Conservation (phyloP, 2,888 invertebrate genomes). For the Agonum fuliginosum region DNA sequence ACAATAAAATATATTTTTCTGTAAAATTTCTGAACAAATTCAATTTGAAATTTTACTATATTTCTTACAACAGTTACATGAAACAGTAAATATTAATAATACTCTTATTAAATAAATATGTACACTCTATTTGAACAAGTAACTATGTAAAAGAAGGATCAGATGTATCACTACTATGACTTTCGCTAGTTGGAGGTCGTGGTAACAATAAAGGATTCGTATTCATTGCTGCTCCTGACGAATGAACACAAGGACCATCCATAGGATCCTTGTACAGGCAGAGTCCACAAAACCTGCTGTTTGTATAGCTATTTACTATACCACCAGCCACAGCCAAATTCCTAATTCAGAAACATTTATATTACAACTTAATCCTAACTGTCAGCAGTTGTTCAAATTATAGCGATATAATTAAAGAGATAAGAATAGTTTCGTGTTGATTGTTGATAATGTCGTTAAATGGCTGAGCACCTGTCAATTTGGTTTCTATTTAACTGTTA, state of each 20-base stretch:
- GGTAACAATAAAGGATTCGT: slow-evolving; percentile 44
- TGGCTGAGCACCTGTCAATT: slow-evolving; percentile 26
- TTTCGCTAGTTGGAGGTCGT: slow-evolving; percentile 44
- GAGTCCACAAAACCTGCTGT: slow-evolving; percentile 66
- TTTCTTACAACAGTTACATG: neutral
- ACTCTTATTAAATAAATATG: neutral
- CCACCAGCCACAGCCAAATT: slow-evolving; percentile 69
- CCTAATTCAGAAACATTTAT: slow-evolving; percentile 62
- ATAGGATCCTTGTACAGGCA: slow-evolving; percentile 67
- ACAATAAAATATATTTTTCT: too few relatives aligned
- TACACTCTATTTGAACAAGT: slow-evolving; percentile 25
- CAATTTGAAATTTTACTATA: too few relatives aligned
- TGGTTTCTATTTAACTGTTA: slow-evolving; percentile 39
- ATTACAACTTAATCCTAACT: slow-evolving; percentile 18
- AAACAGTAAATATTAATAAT: too few relatives aligned
- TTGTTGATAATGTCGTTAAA: slow-evolving; percentile 21
- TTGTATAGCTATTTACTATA: slow-evolving; percentile 66
- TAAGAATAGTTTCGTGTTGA: slow-evolving; percentile 29
- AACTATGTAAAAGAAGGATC: slow-evolving; percentile 49
- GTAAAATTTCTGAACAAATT: too few relatives aligned
- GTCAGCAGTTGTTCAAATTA: slow-evolving; percentile 8
- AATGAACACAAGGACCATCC: slow-evolving; percentile 60
- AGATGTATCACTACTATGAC: slow-evolving; percentile 51
- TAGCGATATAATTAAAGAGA: slow-evolving; percentile 24
- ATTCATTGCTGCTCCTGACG: slow-evolving; percentile 25